phyloP scores from a whole-genome alignment of 2,113 vertebrate genomes.

The Myrmophylax atrothorax region DNA sequence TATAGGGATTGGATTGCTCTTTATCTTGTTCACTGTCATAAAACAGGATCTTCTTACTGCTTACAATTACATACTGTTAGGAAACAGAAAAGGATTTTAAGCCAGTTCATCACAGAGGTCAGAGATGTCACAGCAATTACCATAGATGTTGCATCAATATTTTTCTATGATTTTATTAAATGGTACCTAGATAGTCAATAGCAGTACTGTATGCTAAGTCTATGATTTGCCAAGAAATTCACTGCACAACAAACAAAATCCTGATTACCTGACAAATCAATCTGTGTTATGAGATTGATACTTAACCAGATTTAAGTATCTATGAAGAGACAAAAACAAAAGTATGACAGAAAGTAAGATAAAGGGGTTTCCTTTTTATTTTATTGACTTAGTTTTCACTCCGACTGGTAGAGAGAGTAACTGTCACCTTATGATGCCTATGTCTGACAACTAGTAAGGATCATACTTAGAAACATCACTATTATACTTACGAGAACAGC shows the following conservation, averaged over 20 bases:
- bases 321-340: background rate
- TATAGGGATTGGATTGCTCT: constrained; percentile 95
- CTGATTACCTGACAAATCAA: background rate
- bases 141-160: background rate
- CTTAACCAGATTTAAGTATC: background rate
- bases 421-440: background rate
- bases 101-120: background rate
- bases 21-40: constrained; percentile 97
- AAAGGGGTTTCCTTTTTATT: background rate
- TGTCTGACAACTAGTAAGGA: background rate
- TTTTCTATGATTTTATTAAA: background rate
- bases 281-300: background rate
- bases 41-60: constrained; percentile 99
- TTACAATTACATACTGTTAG: constrained; percentile 94
- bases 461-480: background rate
- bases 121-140: background rate
- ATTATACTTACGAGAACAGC: background rate
- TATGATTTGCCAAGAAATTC: background rate
- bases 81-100: constrained; percentile 31
- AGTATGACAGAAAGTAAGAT: background rate
- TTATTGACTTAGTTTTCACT: background rate
- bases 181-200: background rate
- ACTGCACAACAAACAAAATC: background rate
- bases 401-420: background rate
- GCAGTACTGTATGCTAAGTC: background rate